phyloP scores from a whole-genome alignment of 2,797 vertebrate genomes.

The Pelobates cultripes region DNA sequence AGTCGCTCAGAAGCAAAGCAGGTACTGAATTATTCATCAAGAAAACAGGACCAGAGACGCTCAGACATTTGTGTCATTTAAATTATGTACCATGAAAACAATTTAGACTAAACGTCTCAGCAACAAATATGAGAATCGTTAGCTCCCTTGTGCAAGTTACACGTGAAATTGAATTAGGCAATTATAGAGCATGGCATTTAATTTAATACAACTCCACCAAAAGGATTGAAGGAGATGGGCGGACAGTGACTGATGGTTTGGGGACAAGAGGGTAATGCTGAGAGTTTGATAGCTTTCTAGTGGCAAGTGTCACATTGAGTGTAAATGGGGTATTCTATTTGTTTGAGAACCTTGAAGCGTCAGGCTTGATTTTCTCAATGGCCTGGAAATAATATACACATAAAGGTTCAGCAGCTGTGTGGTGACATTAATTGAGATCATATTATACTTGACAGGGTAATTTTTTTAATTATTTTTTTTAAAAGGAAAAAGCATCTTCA shows the following conservation, averaged over 20 bases:
- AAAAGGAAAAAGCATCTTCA: too few species aligned
- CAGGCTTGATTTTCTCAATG: background rate
- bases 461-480: too few species aligned
- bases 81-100: conserved; percentile 50
- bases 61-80: conserved; percentile 50
- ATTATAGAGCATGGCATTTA: conserved; percentile 8
- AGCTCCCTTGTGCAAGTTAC: conserved; percentile 1
- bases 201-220: background rate
- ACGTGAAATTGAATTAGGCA: conserved; percentile 4
- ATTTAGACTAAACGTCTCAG: conserved; percentile 25
- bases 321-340: background rate
- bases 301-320: background rate
- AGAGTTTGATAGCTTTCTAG: background rate
- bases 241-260: background rate
- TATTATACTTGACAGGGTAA: too few species aligned
- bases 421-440: too few species aligned
- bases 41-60: conserved; percentile 37
- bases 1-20: conserved; percentile 18
- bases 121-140: conserved; percentile 32
- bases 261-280: background rate
- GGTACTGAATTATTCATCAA: conserved; percentile 37
- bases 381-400: background rate
- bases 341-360: background rate
- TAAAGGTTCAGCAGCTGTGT: too few species aligned
- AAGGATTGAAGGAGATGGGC: background rate